Conservation (phyloP, 2,888 invertebrate species). For the Agonopterix heracliana region DNA sequence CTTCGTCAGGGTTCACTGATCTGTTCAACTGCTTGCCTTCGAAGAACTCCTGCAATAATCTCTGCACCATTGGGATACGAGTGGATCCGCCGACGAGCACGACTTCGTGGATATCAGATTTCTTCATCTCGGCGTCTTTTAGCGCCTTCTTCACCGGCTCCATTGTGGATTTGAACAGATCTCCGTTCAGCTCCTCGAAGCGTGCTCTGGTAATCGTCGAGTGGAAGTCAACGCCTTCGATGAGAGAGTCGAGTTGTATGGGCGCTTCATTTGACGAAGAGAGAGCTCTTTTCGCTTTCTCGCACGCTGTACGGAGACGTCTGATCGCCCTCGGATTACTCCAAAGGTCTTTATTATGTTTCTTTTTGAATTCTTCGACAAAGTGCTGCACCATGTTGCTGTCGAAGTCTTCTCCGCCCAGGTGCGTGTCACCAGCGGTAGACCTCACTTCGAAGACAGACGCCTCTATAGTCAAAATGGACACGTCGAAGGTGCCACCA, state of each 20-base stretch:
- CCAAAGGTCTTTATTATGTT: constrained; percentile 78
- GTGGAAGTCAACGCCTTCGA: constrained; percentile 79
- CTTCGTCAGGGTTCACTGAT: constrained; percentile 84
- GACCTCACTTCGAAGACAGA: constrained; percentile 83
- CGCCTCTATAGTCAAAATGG: constrained; percentile 85
- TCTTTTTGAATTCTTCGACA: constrained; percentile 79
- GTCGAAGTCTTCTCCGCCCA: constrained; percentile 78
- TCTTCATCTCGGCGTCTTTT: constrained; percentile 83
- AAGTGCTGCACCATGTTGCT: constrained; percentile 66
- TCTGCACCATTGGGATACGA: constrained; percentile 84
- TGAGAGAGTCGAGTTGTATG: constrained; percentile 81
- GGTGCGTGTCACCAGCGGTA: constrained; percentile 86
- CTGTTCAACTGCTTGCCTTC: constrained; percentile 79
- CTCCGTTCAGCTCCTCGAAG: constrained; percentile 82
- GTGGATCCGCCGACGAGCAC: constrained; percentile 87
- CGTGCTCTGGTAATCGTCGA: constrained; percentile 80
- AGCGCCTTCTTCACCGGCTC: constrained; percentile 84
- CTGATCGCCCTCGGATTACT: constrained; percentile 78
- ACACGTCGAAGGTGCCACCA: constrained; percentile 84
- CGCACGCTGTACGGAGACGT: constrained; percentile 81
- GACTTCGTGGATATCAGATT: constrained; percentile 81
- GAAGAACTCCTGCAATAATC: constrained; percentile 81
- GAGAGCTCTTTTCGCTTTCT: constrained; percentile 81
- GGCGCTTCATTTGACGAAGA: constrained; percentile 82
- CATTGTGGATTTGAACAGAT: constrained; percentile 80